These are phyloP conservation scores for Camelus bactrianus DNA, from an alignment of 2,113 vertebrate species.

Conservation along the genomic window DNA sequence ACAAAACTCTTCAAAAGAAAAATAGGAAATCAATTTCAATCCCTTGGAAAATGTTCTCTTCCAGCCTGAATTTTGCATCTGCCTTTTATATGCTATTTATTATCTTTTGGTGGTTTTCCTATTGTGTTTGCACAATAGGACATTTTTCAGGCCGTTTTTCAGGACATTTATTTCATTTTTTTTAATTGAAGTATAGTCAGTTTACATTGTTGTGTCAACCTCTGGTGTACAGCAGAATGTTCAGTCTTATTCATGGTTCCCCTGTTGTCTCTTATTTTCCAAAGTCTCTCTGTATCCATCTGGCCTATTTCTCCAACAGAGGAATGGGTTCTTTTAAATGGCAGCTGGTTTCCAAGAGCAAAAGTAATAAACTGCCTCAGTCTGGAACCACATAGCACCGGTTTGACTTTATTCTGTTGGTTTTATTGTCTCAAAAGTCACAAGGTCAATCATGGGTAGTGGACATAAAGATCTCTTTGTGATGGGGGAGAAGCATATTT, in stretches of 20 bases:
- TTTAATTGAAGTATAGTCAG: too few relatives aligned
- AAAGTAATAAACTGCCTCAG: background rate
- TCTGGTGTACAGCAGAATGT: too few relatives aligned
- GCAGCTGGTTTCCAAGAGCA: background rate
- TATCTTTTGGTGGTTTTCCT: background rate
- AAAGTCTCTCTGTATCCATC: background rate
- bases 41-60: background rate
- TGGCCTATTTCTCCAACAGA: background rate
- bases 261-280: background rate
- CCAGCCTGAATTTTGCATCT: background rate
- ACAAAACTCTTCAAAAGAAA: background rate
- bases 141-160: background rate
- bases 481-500: background rate
- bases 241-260: too few relatives aligned
- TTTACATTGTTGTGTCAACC: too few relatives aligned
- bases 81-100: background rate
- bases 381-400: background rate
- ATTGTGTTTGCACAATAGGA: background rate
- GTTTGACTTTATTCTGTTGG: background rate
- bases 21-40: background rate
- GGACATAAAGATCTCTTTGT: background rate
- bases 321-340: background rate
- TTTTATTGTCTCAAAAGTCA: background rate
- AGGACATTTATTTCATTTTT: background rate
- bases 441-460: background rate